These are phyloP conservation scores for Cryptotermes secundus DNA, from an alignment of 1,140 invertebrate species.

Conservation along the genomic window DNA sequence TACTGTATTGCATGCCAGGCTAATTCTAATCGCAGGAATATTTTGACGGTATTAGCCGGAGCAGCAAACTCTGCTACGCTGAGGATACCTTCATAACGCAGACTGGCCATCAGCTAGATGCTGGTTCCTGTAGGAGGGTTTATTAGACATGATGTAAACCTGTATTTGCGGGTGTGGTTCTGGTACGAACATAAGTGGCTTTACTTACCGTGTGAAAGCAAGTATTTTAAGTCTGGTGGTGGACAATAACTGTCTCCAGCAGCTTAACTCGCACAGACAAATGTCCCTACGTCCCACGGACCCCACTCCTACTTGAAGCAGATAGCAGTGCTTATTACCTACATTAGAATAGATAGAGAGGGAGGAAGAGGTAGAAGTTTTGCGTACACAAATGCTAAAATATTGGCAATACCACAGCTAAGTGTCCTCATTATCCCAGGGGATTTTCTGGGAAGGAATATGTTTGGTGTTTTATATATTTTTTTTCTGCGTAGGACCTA, in stretches of 20 bases:
- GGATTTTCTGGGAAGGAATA: neutral
- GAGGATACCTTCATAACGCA: neutral
- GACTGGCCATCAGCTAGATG: neutral
- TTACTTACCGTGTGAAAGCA: neutral
- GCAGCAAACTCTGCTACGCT: neutral
- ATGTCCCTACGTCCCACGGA: neutral
- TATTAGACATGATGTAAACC: neutral
- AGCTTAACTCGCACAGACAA: neutral
- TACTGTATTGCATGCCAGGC: neutral
- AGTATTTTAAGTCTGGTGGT: conserved; percentile 14
- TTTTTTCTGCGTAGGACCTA: neutral
- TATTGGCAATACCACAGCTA: neutral
- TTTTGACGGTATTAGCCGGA: too few relatives aligned
- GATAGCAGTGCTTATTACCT: neutral
- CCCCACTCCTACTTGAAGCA: neutral
- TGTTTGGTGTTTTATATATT: neutral
- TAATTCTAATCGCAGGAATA: neutral
- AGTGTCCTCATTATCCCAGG: neutral
- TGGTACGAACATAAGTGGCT: neutral
- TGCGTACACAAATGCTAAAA: conserved; percentile 5
- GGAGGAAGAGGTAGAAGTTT: neutral
- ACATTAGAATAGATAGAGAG: neutral
- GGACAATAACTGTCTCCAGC: conserved; percentile 5
- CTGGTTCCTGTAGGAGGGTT: neutral
- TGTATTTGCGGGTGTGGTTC: neutral